Percentiles rank a stretch among this genome's conserved stretches.
Evolutionary conservation across 2,888 invertebrate species (phyloP).

Genomic region (Oligia latruncula): DNA sequence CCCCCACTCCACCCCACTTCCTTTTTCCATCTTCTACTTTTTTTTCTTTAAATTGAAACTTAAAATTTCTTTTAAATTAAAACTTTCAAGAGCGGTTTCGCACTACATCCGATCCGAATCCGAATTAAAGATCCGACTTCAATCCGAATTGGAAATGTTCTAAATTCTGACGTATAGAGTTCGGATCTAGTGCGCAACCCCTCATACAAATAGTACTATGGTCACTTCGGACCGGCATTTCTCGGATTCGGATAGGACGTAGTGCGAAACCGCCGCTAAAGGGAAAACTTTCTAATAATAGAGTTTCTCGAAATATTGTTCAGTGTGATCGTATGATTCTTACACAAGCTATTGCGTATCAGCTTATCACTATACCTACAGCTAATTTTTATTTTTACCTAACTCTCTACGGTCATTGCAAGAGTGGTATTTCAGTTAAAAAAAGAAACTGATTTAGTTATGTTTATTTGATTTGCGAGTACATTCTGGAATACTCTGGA

Average conservation of each 20-base stretch:
- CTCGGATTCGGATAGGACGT: too few relatives aligned
- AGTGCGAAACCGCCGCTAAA: too few relatives aligned
- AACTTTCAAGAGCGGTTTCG: background rate
- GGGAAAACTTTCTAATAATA: background rate
- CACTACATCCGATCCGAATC: too few relatives aligned
- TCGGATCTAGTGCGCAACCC: too few relatives aligned
- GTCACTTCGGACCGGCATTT: too few relatives aligned
- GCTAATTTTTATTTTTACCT: background rate
- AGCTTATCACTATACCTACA: constrained; percentile 3
- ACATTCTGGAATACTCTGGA: background rate
- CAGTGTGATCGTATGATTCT: background rate
- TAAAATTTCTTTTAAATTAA: background rate
- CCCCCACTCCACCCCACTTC: background rate
- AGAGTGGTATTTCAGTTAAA: too few relatives aligned
- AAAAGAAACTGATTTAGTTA: background rate
- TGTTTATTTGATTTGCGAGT: background rate
- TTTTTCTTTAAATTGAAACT: too few relatives aligned
- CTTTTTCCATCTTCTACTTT: background rate
- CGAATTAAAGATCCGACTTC: too few relatives aligned
- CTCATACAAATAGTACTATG: too few relatives aligned
- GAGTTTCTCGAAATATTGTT: background rate
- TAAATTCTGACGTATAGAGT: too few relatives aligned
- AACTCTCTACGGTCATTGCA: too few relatives aligned
- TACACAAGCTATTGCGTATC: background rate
- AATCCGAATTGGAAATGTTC: too few relatives aligned